Evolutionary conservation across 2,113 vertebrate species (phyloP), one percentile per base, ranked within the genome.

Genomic region (Ageneiosus marmoratus): DNA sequence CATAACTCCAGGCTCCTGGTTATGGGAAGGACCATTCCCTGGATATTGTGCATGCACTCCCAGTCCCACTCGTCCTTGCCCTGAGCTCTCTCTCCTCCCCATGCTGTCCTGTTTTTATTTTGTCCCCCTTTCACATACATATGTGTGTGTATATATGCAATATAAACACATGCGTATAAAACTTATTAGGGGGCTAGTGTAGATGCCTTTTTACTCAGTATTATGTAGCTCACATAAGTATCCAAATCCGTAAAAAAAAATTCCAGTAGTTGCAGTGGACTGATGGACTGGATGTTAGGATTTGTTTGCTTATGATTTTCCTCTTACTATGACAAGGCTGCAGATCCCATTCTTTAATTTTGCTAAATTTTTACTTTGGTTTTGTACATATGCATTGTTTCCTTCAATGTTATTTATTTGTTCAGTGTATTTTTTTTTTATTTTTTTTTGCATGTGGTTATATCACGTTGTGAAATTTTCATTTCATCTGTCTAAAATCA

Each of bases 221-320:
- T 94, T 93, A 94, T 93, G 92, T 94, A 94, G 92, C 92, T 88
- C 70, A 41, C 32, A 55, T 53, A 72, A 78, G 83, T 69, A 79
- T 88, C 63, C 78, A 76, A 78, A 80, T 48, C 72, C 48, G 1
- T 27, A 72, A 72, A 46, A 70, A n/a, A 58, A 84, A 44, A 73
- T 80, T 87, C 83, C 72, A 81, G 67, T 83, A 67, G 58, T 83
- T n/a, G 20, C 65, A 79, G 65, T 69, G 77, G 82, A 83, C 79
- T 72, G 84, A 81, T 84, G 70, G 50, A 48, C 53, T 83, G 76
- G 48, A 67, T 83, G 65, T 77, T 78, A 86, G 89, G 87, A 88
- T 84, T 86, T 76, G 88, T 84, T 88, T 85, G 69, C 82, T 88
- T 62, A 88, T 90, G 88, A 92, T 88, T 90, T 90, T 91, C 91